These are phyloP conservation scores for Chaetogeoica ovagalla DNA, from an alignment of 2,888 invertebrate genomes.

Conservation along the genomic window DNA sequence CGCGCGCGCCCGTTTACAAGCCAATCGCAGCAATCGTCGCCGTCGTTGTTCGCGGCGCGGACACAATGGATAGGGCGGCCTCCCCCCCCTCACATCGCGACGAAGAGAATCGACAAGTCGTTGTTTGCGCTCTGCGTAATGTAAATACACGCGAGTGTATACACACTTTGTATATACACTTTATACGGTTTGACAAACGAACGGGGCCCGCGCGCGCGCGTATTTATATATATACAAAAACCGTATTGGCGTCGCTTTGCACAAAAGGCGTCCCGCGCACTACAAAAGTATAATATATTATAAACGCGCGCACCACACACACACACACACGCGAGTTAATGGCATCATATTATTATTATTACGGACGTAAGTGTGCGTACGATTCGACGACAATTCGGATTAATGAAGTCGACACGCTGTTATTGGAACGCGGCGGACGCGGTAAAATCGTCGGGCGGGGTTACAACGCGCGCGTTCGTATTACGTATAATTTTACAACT, in stretches of 20 bases:
- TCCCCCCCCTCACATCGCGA: not conserved
- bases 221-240: no score
- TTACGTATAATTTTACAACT: no score
- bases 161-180: no score
- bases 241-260: not conserved
- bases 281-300: no score
- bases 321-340: not conserved
- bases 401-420: constrained; percentile 15
- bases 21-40: not conserved
- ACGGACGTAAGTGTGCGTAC: not conserved
- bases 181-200: constrained; percentile 27
- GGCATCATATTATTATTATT: not conserved
- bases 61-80: constrained; percentile 30
- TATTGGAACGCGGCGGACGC: not conserved
- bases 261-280: constrained; percentile 34
- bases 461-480: no score
- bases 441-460: no score
- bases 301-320: no score
- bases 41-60: not conserved
- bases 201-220: not conserved
- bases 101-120: constrained; percentile 8
- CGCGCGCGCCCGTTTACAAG: not conserved
- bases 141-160: not conserved
- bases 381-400: constrained; percentile 15
- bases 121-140: not conserved